Evolutionary conservation across 2,113 vertebrate genomes (phyloP).

Genomic region (Lepisosteus oculatus): DNA sequence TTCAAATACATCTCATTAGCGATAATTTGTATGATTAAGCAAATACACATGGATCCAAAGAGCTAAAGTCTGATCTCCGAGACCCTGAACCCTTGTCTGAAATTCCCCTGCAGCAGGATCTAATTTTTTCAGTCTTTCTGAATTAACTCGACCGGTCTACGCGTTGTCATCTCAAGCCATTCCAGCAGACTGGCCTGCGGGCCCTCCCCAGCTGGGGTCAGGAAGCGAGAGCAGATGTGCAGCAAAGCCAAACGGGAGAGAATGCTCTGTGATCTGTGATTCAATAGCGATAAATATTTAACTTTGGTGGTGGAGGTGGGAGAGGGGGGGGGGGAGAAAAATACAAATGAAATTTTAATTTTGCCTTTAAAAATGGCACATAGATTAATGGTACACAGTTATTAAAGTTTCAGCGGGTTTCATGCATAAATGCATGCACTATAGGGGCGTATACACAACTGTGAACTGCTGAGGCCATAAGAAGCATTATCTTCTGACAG

Average conservation of each 20-base stretch:
- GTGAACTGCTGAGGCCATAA: constrained; percentile 15
- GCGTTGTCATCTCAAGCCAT: no score
- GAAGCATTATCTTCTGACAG: constrained; percentile 33
- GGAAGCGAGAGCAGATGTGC: constrained; percentile 11
- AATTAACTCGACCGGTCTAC: neutral
- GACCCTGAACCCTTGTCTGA: no score
- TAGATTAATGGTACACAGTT: constrained; percentile 57
- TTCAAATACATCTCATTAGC: no score
- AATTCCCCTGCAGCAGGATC: constrained; percentile 3
- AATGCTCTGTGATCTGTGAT: constrained; percentile 43
- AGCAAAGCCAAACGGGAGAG: constrained; percentile 8
- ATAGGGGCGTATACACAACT: constrained; percentile 32
- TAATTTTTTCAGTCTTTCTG: neutral
- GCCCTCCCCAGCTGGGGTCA: constrained; percentile 8
- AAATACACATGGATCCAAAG: no score
- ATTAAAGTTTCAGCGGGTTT: constrained; percentile 56
- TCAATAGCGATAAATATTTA: constrained; percentile 62
- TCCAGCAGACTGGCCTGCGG: no score
- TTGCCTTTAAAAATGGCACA: constrained; percentile 50
- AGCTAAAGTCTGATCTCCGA: no score
- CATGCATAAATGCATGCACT: constrained; percentile 56
- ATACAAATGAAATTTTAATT: constrained; percentile 63
- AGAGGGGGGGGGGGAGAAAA: constrained; percentile 24
- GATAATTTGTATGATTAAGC: no score
- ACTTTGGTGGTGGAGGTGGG: constrained; percentile 30